These are phyloP conservation scores for Fregetta grallaria DNA, from an alignment of 2,113 vertebrate genomes.

Conservation along the genomic window DNA sequence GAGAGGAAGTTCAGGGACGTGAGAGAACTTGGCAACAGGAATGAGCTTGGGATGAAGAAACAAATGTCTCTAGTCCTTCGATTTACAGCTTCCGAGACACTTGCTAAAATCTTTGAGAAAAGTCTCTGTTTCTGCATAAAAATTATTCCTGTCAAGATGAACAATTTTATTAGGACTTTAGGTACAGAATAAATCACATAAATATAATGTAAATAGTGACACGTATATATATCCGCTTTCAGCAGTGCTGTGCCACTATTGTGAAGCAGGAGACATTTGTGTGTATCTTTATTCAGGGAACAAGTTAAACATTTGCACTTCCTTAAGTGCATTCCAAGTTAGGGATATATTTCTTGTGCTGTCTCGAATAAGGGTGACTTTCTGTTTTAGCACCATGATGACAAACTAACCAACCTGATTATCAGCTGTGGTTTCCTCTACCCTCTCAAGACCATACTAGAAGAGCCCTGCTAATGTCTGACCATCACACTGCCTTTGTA, in stretches of 20 bases:
- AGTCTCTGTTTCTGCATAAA: background rate
- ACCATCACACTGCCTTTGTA: background rate
- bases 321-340: background rate
- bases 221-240: background rate
- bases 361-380: background rate
- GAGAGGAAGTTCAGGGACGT: background rate
- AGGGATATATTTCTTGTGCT: background rate
- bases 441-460: background rate
- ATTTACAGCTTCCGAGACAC: background rate
- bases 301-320: background rate
- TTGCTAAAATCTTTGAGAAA: background rate
- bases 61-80: background rate
- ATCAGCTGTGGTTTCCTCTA: background rate
- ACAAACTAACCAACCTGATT: background rate
- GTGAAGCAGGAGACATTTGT: background rate
- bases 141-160: background rate
- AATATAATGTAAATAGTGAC: background rate
- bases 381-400: background rate
- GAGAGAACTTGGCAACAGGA: background rate
- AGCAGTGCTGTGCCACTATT: background rate
- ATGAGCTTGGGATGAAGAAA: background rate
- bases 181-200: constrained; percentile 8
- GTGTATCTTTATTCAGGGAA: background rate
- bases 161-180: constrained; percentile 10
- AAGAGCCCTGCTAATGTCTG: background rate